Conservation (phyloP, 2,888 invertebrate genomes). For the Pteria penguin region DNA sequence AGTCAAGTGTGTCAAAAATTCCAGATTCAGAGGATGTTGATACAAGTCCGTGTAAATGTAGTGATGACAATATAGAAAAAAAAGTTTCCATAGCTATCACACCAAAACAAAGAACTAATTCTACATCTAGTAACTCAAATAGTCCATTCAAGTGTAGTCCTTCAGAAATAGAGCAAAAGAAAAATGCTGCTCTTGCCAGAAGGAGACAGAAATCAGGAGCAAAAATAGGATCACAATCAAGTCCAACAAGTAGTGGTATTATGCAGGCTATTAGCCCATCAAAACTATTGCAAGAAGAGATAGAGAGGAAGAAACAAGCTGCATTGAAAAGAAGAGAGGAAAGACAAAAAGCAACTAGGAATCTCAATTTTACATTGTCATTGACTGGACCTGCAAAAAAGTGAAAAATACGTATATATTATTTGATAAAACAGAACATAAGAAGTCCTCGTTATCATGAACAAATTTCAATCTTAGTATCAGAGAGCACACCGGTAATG, state of each 20-base stretch:
- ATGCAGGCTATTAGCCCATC: not conserved
- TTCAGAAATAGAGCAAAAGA: slow-evolving; percentile 31
- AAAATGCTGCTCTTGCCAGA: slow-evolving; percentile 8
- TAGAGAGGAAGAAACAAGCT: slow-evolving; percentile 36
- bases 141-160: slow-evolving; percentile 27
- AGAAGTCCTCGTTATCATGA: too few relatives aligned
- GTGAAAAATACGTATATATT: too few relatives aligned
- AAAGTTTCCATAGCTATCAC: not conserved
- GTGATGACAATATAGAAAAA: not conserved
- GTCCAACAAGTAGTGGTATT: not conserved
- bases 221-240: not conserved
- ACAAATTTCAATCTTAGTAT: too few relatives aligned
- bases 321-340: slow-evolving; percentile 34
- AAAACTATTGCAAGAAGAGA: slow-evolving; percentile 18
- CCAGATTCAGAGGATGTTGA: not conserved
- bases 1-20: not conserved
- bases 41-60: not conserved
- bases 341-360: slow-evolving; percentile 11
- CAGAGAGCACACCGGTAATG: too few relatives aligned
- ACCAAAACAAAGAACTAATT: not conserved
- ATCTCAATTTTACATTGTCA: not conserved
- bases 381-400: too few relatives aligned
- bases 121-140: not conserved
- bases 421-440: too few relatives aligned
- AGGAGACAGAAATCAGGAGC: slow-evolving; percentile 17